Base-by-base conservation (phyloP, 2,888 invertebrate species). In the Ferdinandea cuprea region DNA sequence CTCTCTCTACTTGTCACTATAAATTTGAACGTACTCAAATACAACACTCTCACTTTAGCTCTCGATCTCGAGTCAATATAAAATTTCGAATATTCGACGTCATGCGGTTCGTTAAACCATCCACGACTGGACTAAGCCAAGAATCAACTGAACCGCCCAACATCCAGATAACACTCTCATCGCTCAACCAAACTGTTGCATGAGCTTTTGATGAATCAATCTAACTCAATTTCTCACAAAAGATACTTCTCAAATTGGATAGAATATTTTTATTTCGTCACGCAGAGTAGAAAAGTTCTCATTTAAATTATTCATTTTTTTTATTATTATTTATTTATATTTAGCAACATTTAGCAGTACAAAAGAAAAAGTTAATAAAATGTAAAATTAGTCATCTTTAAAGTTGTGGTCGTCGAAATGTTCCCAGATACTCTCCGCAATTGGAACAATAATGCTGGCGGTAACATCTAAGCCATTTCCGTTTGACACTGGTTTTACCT, bases 401-500 rank as follows among this genome's bases (percentile, higher is more conserved):
- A 30, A 90, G 86, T 72, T 90, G 89, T 7, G 90, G 90, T 21
- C 90, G 86, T n/a, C 88, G 86, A 72, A 87, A 90, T 28, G 89
- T 87, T 44, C 90, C 90, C 81, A 90, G 85, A 83, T 90, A 90
- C 80, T 89, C 90, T 37, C 89, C 90, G 54, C 90, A 90, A 32
- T 87, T 86, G 13, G 89, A 87, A 46, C 90, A 90, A 72, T 89
- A 89, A 58, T 90, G 90, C 30, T 85, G 87, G 1, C 89, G 87
- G 76, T 88, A 88, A 56, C 87, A 89, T 11, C 85, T 86, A 17
- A 88, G 78, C 72, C 88, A 87, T 59, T 86, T 87, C 61, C 88
- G 86, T 50, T 86, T 87, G 63, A 88, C 78, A 5, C 86, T 86
- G 1, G 90, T 89, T 85, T 87, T 90, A 25, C 87, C 87, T 76